phyloP scores from a whole-genome alignment of 1,140 invertebrate genomes.

The Aporrectodea caliginosa region DNA sequence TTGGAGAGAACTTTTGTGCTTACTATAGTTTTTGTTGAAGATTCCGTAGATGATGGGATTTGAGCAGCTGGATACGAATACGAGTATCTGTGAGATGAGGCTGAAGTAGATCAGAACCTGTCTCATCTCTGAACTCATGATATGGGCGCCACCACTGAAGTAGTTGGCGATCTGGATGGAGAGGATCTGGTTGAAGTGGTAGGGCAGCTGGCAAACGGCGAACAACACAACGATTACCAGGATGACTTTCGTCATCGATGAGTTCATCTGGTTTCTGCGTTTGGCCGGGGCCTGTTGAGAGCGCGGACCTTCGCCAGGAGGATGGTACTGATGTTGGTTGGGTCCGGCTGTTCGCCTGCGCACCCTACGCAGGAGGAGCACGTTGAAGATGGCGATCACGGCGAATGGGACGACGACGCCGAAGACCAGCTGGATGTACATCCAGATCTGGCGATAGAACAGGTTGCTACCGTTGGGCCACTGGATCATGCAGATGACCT shows the following conservation, averaged over 20 bases:
- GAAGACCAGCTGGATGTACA: background rate
- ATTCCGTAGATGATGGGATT: conserved; percentile 14
- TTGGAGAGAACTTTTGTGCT: too few species aligned
- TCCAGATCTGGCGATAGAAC: background rate
- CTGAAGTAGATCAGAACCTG: background rate
- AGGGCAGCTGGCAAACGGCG: background rate
- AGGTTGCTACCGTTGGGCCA: background rate
- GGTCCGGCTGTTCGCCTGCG: background rate
- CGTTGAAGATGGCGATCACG: background rate
- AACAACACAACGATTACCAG: background rate
- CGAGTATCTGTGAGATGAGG: conserved; percentile 16
- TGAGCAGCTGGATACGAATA: conserved; percentile 2
- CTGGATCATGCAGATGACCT: background rate
- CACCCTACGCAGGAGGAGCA: background rate
- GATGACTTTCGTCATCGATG: background rate
- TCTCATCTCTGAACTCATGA: background rate
- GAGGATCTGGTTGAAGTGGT: background rate
- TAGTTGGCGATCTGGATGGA: background rate
- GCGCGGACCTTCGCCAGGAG: background rate
- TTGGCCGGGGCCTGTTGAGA: background rate
- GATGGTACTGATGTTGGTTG: background rate
- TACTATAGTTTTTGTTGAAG: conserved; percentile 19
- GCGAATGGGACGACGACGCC: conserved; percentile 5
- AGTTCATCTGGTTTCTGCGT: background rate
- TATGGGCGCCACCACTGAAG: background rate